Evolutionary conservation across 2,797 vertebrate species (phyloP).

Genomic region (Sebastolobus alascanus): DNA sequence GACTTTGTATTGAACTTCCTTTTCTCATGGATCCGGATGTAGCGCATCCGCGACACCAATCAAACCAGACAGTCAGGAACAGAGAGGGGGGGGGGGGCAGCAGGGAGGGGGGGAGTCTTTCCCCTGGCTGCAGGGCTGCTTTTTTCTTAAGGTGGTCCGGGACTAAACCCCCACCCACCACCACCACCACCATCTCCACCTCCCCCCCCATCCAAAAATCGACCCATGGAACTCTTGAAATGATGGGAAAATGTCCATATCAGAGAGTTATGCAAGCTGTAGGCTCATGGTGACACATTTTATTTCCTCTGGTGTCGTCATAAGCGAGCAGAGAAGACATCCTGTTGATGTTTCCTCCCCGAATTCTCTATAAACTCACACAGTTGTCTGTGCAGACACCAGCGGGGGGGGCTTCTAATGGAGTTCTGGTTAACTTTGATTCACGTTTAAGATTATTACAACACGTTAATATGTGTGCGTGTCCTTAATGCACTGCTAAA

Average conservation of each 20-base stretch:
- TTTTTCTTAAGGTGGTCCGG: constrained; percentile 81
- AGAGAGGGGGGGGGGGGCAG: constrained; percentile 39
- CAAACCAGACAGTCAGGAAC: constrained; percentile 84
- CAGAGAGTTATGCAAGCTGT: constrained; percentile 1
- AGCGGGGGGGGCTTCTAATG: neutral
- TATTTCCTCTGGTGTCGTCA: constrained; percentile 32
- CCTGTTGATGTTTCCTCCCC: constrained; percentile 62
- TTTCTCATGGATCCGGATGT: constrained; percentile 86
- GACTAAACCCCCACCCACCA: neutral
- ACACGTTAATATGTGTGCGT: neutral
- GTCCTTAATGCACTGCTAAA: neutral
- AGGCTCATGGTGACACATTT: constrained; percentile 30
- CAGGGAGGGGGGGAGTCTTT: constrained; percentile 49
- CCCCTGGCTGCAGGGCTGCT: constrained; percentile 71
- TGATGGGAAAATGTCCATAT: constrained; percentile 23
- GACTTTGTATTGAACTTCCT: constrained; percentile 87
- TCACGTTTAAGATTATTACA: neutral
- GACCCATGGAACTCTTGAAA: neutral
- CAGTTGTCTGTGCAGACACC: constrained; percentile 1
- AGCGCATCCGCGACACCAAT: constrained; percentile 85
- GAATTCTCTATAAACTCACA: constrained; percentile 17
- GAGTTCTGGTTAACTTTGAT: neutral
- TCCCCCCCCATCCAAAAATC: neutral
- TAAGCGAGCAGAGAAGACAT: constrained; percentile 45
- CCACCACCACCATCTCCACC: neutral